A percentile compares a stretch with the other conserved stretches of the same genome.
Conservation (phyloP, 2,888 invertebrate species). For the Zele albiditarsus region DNA sequence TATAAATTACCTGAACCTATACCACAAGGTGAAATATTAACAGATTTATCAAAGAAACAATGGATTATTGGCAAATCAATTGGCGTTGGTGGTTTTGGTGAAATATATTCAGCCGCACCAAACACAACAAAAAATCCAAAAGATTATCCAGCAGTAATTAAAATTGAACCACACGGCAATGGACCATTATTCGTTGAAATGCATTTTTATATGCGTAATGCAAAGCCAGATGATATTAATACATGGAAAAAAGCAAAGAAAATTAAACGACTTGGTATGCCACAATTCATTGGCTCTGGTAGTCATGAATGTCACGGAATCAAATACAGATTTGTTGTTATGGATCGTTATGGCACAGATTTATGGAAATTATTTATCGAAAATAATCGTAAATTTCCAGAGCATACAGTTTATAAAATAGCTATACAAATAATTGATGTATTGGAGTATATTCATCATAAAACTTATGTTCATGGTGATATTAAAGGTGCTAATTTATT, state of each 20-base stretch:
- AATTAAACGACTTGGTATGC: constrained; percentile 86
- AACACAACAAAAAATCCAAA: constrained; percentile 73
- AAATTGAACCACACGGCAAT: constrained; percentile 92
- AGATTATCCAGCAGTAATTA: constrained; percentile 81
- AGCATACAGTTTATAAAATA: constrained; percentile 84
- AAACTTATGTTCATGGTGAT: constrained; percentile 95
- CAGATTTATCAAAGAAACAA: constrained; percentile 83
- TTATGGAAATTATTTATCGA: constrained; percentile 84
- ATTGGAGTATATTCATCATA: constrained; percentile 92
- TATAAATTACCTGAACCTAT: constrained; percentile 82
- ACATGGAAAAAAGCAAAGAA: constrained; percentile 81
- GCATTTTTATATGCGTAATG: constrained; percentile 89
- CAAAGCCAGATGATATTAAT: constrained; percentile 81
- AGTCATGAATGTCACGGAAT: constrained; percentile 83
- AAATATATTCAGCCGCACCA: constrained; percentile 85
- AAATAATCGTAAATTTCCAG: constrained; percentile 80
- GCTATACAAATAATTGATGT: constrained; percentile 91
- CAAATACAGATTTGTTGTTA: constrained; percentile 87
- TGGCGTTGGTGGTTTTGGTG: constrained; percentile 94
- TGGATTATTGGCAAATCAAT: constrained; percentile 93
- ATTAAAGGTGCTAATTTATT: constrained; percentile 96
- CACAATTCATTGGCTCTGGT: constrained; percentile 88
- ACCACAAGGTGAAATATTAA: constrained; percentile 83
- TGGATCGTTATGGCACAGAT: constrained; percentile 92
- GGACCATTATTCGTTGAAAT: constrained; percentile 96